Evolutionary conservation across 2,888 invertebrate species (phyloP), one percentile per base, ranked within the genome.

Genomic region (Adelognathus sp.): DNA sequence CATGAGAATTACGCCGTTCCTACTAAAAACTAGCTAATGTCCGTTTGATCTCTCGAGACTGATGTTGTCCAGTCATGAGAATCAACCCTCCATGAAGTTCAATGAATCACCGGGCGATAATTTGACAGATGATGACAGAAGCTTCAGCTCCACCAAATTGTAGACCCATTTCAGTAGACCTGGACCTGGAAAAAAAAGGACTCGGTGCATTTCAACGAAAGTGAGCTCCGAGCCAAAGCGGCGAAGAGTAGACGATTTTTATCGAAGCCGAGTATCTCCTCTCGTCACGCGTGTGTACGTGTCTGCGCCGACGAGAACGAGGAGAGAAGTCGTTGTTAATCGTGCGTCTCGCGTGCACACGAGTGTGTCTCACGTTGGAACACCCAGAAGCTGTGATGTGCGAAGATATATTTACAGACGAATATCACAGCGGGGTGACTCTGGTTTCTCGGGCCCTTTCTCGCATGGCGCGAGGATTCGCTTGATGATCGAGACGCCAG

Each of bases 401-500:
- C 14, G 58, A 71, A 61, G 27, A 39, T 41, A 27, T 41, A 27
- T 24, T 61, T 41, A 27, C 27, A 44, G 61, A 41, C 24, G 18
- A 11, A 61, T 61, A 7, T 9, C 16, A 16, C 61, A 14, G 27
- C 41, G 24, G 24, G 4, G 61, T 39, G 14, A 9, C n/a, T 27
- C 14, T 27, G 24, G 14, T 39, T 41, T n/a, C n/a, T n/a, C n/a
- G n/a, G n/a, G 41, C 61, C 41, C 33, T 61, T 44, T 41, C n/a
- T n/a, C 16, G 24, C 24, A 21, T 27, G 36, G 41, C 41, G 18
- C 36, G 44, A 27, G 31, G 50, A 71, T 50, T 61, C 61, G 29
- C 52, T 61, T 21, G 50, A 36, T 33, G 24, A 67, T 41, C 39
- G 76, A 31, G 31, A 18, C 79, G 4, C 61, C 80, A 83, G 84